Evolutionary conservation across 1,140 invertebrate genomes (phyloP).

Genomic region (Aphaenogaster ashmeadi): DNA sequence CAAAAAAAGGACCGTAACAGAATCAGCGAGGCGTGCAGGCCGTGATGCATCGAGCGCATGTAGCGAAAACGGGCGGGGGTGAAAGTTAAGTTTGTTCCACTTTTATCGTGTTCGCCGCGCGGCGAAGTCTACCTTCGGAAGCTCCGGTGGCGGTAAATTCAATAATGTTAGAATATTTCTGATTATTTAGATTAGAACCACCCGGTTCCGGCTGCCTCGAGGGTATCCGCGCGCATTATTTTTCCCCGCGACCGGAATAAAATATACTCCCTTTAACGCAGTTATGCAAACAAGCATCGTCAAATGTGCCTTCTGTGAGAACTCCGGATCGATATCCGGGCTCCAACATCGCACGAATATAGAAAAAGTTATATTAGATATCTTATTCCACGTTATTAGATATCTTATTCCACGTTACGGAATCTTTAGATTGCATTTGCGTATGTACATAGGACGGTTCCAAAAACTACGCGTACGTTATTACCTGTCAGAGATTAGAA

Average conservation of each 20-base stretch:
- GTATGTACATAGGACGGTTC: not conserved
- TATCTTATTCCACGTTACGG: not conserved
- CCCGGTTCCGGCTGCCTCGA: not conserved
- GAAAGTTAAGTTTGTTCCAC: constrained; percentile 43
- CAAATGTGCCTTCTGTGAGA: constrained; percentile 3
- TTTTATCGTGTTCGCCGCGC: constrained; percentile 33
- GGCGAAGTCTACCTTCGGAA: constrained; percentile 12
- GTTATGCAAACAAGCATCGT: constrained; percentile 56
- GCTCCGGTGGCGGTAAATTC: constrained; percentile 24
- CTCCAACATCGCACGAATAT: constrained; percentile 17
- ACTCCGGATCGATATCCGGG: constrained; percentile 22
- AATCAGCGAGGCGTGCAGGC: constrained; percentile 59
- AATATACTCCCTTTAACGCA: constrained; percentile 43
- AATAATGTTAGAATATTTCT: constrained; percentile 52
- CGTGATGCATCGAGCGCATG: constrained; percentile 60
- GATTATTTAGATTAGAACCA: constrained; percentile 58
- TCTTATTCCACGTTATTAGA: constrained; percentile 18
- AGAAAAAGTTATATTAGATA: constrained; percentile 12
- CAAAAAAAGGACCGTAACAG: constrained; percentile 62
- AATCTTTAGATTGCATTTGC: not conserved
- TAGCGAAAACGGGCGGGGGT: not conserved
- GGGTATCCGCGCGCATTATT: constrained; percentile 35
- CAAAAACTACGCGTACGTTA: not conserved
- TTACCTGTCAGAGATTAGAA: not conserved
- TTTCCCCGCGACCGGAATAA: constrained; percentile 42